phyloP scores from a whole-genome alignment of 2,113 vertebrate species.

The Psittacara wagleri region DNA sequence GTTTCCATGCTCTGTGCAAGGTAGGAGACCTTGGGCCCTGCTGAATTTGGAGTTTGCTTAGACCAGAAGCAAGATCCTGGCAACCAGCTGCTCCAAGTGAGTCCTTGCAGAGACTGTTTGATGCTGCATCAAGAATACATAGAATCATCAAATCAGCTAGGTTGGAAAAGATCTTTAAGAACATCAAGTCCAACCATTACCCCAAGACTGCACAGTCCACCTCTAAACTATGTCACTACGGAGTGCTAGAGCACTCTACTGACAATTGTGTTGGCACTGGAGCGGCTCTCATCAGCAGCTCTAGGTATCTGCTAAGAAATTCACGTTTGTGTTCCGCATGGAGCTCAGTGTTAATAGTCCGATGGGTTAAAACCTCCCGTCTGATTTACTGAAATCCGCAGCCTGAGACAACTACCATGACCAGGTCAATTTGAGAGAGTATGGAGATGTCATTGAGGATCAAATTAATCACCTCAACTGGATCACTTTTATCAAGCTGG shows the following conservation, averaged over 20 bases:
- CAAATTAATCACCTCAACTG: not conserved
- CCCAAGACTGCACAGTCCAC: not conserved
- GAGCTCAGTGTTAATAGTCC: not conserved
- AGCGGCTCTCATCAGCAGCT: not conserved
- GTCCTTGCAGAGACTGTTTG: not conserved
- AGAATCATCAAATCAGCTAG: not conserved
- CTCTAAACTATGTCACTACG: not conserved
- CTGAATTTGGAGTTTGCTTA: not conserved
- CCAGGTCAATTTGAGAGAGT: not conserved
- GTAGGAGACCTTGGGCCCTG: not conserved
- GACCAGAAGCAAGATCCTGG: not conserved
- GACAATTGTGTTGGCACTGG: accelerated
- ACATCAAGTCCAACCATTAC: not conserved
- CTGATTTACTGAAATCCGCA: not conserved
- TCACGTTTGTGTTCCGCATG: not conserved
- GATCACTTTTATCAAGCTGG: not conserved
- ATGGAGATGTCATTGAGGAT: not conserved
- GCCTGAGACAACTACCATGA: not conserved
- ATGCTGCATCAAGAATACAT: not conserved
- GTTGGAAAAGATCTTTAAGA: not conserved
- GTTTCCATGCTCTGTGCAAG: not conserved
- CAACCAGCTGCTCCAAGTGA: not conserved
- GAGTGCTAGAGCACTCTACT: not conserved
- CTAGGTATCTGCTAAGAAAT: not conserved
- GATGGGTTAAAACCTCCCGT: not conserved